Conservation (phyloP, 2,113 vertebrate genomes). For the Fregetta grallaria region DNA sequence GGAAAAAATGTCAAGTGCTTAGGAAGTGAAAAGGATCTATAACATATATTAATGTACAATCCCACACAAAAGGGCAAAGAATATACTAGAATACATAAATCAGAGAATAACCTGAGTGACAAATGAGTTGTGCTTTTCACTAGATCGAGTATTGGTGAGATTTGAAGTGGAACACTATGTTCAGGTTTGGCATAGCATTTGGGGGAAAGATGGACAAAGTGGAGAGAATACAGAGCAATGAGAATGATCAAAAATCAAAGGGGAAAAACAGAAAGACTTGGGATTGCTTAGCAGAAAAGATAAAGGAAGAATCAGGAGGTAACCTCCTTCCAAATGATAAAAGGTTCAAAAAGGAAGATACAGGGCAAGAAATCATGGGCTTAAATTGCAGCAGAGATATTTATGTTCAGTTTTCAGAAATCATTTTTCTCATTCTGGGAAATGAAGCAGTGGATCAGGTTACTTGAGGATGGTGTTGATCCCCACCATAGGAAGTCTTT, state of each 20-base stretch:
- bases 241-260: neutral
- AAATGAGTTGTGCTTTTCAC: neutral
- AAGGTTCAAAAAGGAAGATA: neutral
- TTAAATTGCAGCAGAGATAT: neutral
- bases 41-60: neutral
- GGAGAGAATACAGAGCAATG: neutral
- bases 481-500: neutral
- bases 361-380: neutral
- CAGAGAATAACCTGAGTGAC: neutral
- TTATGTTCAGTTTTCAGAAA: neutral
- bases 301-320: neutral
- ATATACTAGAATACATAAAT: neutral
- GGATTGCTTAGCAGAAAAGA: neutral
- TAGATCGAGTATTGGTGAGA: neutral
- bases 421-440: neutral
- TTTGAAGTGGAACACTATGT: neutral
- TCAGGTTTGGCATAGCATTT: neutral
- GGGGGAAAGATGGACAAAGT: neutral
- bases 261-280: neutral
- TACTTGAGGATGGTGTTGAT: neutral
- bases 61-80: neutral
- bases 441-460: neutral
- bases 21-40: neutral
- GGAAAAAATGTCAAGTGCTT: neutral
- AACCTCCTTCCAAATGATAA: neutral